Base-by-base conservation (phyloP, 2,888 invertebrate species). In the Oconnorella tubifera region DNA sequence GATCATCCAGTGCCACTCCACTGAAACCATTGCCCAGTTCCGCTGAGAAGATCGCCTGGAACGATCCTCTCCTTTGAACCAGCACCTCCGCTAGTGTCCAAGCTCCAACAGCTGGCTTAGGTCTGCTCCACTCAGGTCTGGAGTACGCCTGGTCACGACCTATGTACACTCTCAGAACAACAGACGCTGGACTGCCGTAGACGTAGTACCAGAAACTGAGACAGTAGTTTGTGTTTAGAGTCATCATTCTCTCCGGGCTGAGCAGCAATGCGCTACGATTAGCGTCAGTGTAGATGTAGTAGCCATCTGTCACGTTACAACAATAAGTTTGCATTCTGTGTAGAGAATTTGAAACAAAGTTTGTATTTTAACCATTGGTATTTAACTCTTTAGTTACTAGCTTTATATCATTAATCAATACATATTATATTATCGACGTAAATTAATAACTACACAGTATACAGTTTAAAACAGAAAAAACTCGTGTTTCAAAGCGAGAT, bases 121-220 rank as follows among this genome's bases (percentile, higher is more conserved):
- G 28, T 1, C 67, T 62, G 28, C 64, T 65, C 72, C 72, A 72
- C 57, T 72, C 72, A 1, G 72, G 70, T 23, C 65, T 33, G 10
- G 56, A 63, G 61, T 67, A 69, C 10, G 67, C 68, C 56, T 70
- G 69, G 28, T 69, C 69, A 2, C 67, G 62, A n/a, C 56, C 62
- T 14, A 72, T 32, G 63, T 68, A 72, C 31, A 68, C 69, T 1
- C 61, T 19, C 32, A 72, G 67, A 10, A 56, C 29, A 31, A 69
- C 66, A 2, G 63, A 58, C 2, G 60, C 61, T 2, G 68, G 66
- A 28, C 65, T 32, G 6, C 69, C 68, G 51, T 68, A 72, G 31
- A 70, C 33, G 62, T 64, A 66, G 63, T 70, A 72, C 72, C 72
- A 72, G 69, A 72, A 72, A 23, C 62, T 33, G 59, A 72, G 64